A percentile compares a stretch with the other conserved stretches of the same genome.
These are phyloP conservation scores for Sebastolobus altivelis DNA, from an alignment of 2,797 vertebrate species.

Conservation along the genomic window DNA sequence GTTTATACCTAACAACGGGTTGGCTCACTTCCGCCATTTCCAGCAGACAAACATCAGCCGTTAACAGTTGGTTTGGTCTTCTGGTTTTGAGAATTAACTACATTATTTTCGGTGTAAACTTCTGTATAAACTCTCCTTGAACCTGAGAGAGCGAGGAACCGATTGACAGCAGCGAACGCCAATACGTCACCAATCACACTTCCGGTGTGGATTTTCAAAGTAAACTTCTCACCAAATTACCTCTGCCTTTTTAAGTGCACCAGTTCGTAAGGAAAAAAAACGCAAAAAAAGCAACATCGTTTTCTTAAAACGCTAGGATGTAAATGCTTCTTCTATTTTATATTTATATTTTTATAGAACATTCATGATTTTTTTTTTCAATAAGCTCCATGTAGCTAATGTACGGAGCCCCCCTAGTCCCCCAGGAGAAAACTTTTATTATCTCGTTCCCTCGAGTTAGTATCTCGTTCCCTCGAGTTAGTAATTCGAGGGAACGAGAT, in stretches of 20 bases:
- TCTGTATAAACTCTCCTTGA: not conserved
- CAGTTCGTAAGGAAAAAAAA: too few relatives aligned
- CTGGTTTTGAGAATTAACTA: fast-evolving
- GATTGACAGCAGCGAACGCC: not conserved
- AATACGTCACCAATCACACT: fast-evolving
- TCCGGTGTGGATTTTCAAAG: constrained; percentile 40
- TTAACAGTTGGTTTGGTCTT: not conserved
- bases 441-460: too few relatives aligned
- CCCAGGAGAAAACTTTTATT: too few relatives aligned
- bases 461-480: too few relatives aligned
- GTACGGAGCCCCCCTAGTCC: too few relatives aligned
- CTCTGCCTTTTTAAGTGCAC: too few relatives aligned
- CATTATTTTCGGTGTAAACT: not conserved
- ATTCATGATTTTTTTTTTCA: too few relatives aligned
- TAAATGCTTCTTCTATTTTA: not conserved
- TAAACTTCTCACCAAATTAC: not conserved
- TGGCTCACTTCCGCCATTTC: constrained; percentile 61
- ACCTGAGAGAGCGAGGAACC: not conserved
- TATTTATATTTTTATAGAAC: not conserved
- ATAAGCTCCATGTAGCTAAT: too few relatives aligned
- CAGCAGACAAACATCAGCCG: not conserved
- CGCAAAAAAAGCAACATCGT: too few relatives aligned
- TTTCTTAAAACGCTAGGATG: too few relatives aligned
- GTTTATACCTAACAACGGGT: constrained; percentile 60
- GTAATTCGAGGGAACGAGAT: too few relatives aligned